These are phyloP conservation scores for Pecten maximus DNA, from an alignment of 2,888 invertebrate species.

Conservation along the genomic window DNA sequence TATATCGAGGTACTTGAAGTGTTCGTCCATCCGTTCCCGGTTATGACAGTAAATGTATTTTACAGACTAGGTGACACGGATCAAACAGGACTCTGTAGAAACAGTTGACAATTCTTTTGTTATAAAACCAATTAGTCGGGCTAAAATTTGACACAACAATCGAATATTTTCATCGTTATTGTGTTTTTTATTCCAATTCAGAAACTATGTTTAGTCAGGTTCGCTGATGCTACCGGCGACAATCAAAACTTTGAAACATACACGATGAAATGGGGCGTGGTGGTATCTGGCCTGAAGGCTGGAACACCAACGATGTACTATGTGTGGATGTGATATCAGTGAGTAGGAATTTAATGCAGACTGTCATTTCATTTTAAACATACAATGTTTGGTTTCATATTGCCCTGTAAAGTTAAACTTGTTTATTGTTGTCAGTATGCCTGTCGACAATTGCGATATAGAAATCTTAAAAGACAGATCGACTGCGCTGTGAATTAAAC, in stretches of 20 bases:
- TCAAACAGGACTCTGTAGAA: background rate
- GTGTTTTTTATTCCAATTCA: constrained; percentile 9
- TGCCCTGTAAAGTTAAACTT: constrained; percentile 16
- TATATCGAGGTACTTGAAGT: background rate
- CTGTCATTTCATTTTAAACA: background rate
- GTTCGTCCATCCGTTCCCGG: background rate
- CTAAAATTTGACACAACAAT: constrained; percentile 11
- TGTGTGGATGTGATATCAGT: background rate
- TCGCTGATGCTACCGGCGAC: background rate
- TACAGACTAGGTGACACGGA: background rate
- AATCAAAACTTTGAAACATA: constrained; percentile 32
- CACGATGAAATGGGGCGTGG: constrained; percentile 25
- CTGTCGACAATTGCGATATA: constrained; percentile 29
- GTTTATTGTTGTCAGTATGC: background rate
- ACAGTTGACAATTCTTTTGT: constrained; percentile 24
- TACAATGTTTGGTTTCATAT: background rate
- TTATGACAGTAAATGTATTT: constrained; percentile 1
- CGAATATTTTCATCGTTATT: background rate
- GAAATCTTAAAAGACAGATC: constrained; percentile 8
- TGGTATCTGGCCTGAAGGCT: background rate
- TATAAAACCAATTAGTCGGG: background rate
- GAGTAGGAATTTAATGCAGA: background rate
- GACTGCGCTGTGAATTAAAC: constrained; percentile 7
- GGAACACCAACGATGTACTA: background rate
- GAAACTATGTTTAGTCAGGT: background rate